These are phyloP conservation scores for Drosophila ercepeae DNA, from an alignment of 1,140 invertebrate genomes.

Conservation along the genomic window DNA sequence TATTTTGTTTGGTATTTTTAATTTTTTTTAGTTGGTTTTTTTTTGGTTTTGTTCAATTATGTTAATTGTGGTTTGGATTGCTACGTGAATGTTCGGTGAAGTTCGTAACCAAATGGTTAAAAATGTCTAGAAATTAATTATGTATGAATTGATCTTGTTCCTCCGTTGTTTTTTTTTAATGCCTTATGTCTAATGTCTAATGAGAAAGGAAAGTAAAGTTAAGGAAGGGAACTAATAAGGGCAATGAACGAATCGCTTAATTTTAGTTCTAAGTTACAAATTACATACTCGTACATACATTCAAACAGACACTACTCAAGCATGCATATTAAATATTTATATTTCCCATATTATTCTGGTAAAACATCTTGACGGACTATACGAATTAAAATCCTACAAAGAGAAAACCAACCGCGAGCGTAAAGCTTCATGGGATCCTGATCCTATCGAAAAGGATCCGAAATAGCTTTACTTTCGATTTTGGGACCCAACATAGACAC, in stretches of 20 bases:
- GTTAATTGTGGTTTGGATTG: constrained; percentile 48
- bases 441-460: background rate
- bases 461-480: constrained; percentile 7
- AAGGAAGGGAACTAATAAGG: background rate
- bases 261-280: constrained; percentile 20
- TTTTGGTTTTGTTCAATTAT: constrained; percentile 54
- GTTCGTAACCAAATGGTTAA: constrained; percentile 22
- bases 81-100: constrained; percentile 39
- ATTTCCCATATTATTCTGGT: constrained; percentile 20
- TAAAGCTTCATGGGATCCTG: constrained; percentile 3
- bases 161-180: constrained; percentile 13
- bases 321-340: constrained; percentile 45
- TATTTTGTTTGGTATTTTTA: constrained; percentile 52
- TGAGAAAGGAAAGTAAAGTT: constrained; percentile 9
- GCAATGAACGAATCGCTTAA: constrained; percentile 10
- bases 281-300: constrained; percentile 52
- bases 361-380: constrained; percentile 41
- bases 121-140: constrained; percentile 21
- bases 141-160: constrained; percentile 39
- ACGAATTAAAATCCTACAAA: constrained; percentile 44
- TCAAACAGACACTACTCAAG: constrained; percentile 63
- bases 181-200: constrained; percentile 17
- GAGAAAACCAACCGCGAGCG: constrained; percentile 18
- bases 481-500: constrained; percentile 31
- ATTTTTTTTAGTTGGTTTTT: constrained; percentile 48